Conservation (phyloP, 2,888 invertebrate species). For the Malacosoma neustria region DNA sequence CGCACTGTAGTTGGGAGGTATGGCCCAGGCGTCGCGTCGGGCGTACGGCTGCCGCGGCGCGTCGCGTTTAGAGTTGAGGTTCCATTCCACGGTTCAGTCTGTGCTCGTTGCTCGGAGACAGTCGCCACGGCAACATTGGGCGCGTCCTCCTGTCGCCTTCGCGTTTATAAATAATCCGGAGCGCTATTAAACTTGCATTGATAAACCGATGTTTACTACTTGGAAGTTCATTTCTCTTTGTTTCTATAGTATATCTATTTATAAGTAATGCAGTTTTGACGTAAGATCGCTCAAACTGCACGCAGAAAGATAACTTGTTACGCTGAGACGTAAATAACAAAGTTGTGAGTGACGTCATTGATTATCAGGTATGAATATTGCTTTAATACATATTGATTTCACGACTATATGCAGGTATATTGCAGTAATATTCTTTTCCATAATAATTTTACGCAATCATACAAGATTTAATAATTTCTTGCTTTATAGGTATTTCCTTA, state of each 20-base stretch:
- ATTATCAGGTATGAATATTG: not conserved
- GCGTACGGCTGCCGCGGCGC: slow-evolving; percentile 48
- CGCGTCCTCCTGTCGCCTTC: slow-evolving; percentile 65
- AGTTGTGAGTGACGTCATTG: not conserved
- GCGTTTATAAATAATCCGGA: slow-evolving; percentile 58
- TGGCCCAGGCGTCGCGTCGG: slow-evolving; percentile 29
- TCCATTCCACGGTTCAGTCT: slow-evolving; percentile 35
- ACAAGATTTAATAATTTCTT: not conserved
- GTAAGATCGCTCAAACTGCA: not conserved
- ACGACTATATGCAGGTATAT: not conserved
- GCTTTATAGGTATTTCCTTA: not conserved
- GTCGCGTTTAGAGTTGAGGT: slow-evolving; percentile 22
- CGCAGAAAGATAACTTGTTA: not conserved
- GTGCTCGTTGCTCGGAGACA: slow-evolving; percentile 15
- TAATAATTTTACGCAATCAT: not conserved
- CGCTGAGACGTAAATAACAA: not conserved
- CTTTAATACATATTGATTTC: not conserved
- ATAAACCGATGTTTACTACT: slow-evolving; percentile 44
- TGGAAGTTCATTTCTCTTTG: slow-evolving; percentile 2
- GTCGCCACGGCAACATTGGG: slow-evolving; percentile 52
- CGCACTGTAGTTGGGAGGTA: slow-evolving; percentile 39
- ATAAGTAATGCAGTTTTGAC: not conserved
- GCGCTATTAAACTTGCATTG: slow-evolving; percentile 51
- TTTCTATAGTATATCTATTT: not conserved
- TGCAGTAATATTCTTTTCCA: not conserved